Evolutionary conservation across 2,797 vertebrate genomes (phyloP).

Genomic region (Pipistrellus nathusii): DNA sequence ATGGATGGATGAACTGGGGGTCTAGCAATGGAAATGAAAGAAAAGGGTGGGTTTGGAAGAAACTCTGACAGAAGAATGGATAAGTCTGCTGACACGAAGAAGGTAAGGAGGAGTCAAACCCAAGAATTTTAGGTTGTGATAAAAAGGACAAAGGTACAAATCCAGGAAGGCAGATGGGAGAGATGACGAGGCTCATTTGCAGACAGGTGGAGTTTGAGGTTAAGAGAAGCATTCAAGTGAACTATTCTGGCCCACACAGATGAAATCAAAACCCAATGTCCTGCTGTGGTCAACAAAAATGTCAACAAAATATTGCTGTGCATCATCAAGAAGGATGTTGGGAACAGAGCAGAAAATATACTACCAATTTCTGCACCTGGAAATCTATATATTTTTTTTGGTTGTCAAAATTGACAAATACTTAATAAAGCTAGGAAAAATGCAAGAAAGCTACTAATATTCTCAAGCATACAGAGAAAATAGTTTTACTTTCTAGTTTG

Average conservation of each 20-base stretch:
- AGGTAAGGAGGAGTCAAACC: background rate
- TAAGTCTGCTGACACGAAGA: too few relatives aligned
- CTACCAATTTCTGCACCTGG: background rate
- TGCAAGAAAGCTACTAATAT: background rate
- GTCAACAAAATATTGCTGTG: background rate
- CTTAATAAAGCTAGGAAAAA: background rate
- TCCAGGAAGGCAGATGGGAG: too few relatives aligned
- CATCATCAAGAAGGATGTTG: background rate
- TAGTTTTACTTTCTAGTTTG: background rate
- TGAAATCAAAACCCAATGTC: background rate
- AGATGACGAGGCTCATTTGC: background rate
- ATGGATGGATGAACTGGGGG: too few relatives aligned
- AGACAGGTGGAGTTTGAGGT: background rate
- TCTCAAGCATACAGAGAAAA: background rate
- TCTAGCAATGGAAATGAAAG: background rate
- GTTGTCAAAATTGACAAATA: background rate
- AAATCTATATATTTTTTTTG: background rate
- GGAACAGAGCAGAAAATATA: background rate
- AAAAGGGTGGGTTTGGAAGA: background rate
- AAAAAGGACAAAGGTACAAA: background rate
- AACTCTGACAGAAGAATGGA: background rate
- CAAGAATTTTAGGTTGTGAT: background rate
- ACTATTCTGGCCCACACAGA: background rate
- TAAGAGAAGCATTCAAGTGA: background rate
- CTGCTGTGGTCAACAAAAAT: constrained; percentile 46